phyloP scores from a whole-genome alignment of 2,888 invertebrate species.

The Hemicrepidius hirtus region DNA sequence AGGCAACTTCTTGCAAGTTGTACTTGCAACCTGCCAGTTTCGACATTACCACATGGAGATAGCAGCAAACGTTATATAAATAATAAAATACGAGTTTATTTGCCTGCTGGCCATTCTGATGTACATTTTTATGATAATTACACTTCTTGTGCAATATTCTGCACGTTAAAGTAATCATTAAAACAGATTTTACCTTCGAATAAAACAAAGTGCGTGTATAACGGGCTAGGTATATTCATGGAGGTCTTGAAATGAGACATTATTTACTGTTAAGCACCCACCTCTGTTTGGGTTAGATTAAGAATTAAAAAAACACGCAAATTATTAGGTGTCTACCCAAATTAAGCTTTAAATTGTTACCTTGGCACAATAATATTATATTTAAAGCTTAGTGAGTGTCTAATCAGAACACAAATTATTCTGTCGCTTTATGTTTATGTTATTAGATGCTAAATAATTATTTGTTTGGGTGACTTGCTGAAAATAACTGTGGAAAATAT shows the following conservation, averaged over 20 bases:
- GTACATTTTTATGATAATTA: slow-evolving; percentile 6
- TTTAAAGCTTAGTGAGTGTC: too few species aligned
- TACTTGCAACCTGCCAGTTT: not conserved
- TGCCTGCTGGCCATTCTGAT: not conserved
- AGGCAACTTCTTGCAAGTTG: not conserved
- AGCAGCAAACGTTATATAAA: not conserved
- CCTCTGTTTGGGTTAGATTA: too few species aligned
- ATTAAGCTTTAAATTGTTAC: too few species aligned
- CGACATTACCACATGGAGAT: slow-evolving; percentile 1
- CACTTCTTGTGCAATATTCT: slow-evolving; percentile 3
- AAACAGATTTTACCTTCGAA: slow-evolving; percentile 6
- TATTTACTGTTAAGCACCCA: not conserved
- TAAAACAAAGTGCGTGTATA: not conserved
- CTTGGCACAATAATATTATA: too few species aligned
- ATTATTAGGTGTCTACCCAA: too few species aligned
- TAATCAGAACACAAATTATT: too few species aligned
- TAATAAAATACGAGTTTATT: slow-evolving; percentile 9
- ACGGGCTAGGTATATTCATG: not conserved
- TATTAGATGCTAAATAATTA: too few species aligned
- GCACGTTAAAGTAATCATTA: not conserved
- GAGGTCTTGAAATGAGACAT: not conserved
- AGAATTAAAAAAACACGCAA: too few species aligned
- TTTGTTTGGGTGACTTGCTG: too few species aligned
- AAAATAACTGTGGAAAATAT: too few species aligned
- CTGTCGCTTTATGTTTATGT: too few species aligned